Percentiles rank a stretch among this genome's conserved stretches.
Evolutionary conservation across 2,888 invertebrate species (phyloP).

Genomic region (Zygaena filipendulae): DNA sequence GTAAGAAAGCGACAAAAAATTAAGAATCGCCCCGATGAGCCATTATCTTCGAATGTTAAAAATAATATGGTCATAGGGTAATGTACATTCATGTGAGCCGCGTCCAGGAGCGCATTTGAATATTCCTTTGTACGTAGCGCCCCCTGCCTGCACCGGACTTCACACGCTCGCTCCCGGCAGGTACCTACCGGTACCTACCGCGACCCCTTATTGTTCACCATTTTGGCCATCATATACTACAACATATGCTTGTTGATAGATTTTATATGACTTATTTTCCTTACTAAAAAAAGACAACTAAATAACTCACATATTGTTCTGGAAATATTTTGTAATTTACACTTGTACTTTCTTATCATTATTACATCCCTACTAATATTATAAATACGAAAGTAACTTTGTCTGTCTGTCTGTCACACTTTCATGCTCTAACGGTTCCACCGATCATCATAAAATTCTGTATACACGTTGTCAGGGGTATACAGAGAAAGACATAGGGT

Average conservation of each 20-base stretch:
- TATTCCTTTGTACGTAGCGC: slow-evolving; percentile 42
- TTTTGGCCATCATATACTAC: slow-evolving; percentile 20
- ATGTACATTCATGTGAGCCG: slow-evolving; percentile 60
- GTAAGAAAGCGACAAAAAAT: slow-evolving; percentile 61
- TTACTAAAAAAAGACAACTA: too few species aligned
- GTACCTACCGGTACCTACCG: slow-evolving; percentile 27
- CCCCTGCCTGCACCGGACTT: slow-evolving; percentile 60
- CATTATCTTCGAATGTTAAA: slow-evolving; percentile 65
- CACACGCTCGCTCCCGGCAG: slow-evolving; percentile 55
- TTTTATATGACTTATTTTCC: too few species aligned
- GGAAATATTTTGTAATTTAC: too few species aligned
- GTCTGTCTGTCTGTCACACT: too few species aligned
- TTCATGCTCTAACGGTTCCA: too few species aligned
- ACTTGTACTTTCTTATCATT: too few species aligned
- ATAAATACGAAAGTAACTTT: too few species aligned
- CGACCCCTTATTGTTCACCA: slow-evolving; percentile 5
- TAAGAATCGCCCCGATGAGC: slow-evolving; percentile 67
- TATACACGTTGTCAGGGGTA: too few species aligned
- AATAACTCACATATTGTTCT: too few species aligned
- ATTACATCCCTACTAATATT: too few species aligned
- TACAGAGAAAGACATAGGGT: too few species aligned
- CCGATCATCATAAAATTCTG: too few species aligned
- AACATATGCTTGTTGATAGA: not conserved
- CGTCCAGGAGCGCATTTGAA: slow-evolving; percentile 67
- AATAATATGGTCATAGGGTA: slow-evolving; percentile 68